Conservation (phyloP, 2,113 vertebrate genomes). For the Zingel zingel region DNA sequence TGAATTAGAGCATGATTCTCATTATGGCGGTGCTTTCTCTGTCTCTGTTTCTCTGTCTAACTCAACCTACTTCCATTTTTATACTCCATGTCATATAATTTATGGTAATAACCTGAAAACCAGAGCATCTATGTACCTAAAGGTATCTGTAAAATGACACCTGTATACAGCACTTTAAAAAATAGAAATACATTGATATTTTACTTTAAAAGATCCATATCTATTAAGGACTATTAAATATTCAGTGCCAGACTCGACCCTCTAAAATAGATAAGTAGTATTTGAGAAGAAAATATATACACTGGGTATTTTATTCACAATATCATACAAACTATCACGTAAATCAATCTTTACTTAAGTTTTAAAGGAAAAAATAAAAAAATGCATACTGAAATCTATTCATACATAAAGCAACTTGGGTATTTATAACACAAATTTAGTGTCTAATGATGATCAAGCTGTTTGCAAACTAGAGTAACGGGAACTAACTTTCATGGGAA, state of each 20-base stretch:
- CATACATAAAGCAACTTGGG: neutral
- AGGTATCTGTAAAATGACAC: neutral
- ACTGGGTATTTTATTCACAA: neutral
- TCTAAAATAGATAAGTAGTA: neutral
- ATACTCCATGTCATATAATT: constrained; percentile 33
- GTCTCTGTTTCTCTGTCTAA: neutral
- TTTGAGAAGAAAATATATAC: neutral
- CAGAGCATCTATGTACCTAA: neutral
- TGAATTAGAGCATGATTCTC: constrained; percentile 60
- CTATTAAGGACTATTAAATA: neutral
- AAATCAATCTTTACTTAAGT: neutral
- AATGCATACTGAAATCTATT: neutral
- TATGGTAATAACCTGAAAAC: constrained; percentile 1
- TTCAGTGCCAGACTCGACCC: neutral
- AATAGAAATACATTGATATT: neutral
- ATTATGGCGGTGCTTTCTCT: constrained; percentile 26
- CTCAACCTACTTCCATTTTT: constrained; percentile 32
- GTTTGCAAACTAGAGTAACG: neutral
- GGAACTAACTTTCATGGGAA: neutral
- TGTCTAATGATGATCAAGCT: neutral
- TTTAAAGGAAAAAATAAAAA: neutral
- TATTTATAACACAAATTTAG: neutral
- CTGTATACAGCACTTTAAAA: neutral
- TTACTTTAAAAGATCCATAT: neutral
- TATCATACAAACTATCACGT: too few species aligned